phyloP scores from a whole-genome alignment of 92 coral and sea anemone genomes.

The Porites divaricata region DNA sequence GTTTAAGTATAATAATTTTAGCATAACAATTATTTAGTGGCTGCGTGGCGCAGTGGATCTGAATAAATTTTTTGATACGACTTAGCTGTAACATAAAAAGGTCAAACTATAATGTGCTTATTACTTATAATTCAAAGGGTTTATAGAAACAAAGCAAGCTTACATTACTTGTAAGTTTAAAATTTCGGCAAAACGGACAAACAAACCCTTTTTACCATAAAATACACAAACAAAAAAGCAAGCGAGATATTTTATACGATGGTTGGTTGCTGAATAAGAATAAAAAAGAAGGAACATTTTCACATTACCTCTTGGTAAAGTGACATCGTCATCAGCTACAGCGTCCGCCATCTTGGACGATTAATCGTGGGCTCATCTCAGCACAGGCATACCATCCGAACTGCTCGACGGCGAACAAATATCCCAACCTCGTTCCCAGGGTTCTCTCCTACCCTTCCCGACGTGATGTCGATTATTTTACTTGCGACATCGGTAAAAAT shows the following conservation, averaged over 20 bases:
- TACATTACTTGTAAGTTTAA: not conserved
- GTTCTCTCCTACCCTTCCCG: too few species aligned
- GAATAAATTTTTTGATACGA: too few species aligned
- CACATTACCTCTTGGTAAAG: constrained; percentile 92
- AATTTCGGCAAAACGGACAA: not conserved
- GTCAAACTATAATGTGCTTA: too few species aligned
- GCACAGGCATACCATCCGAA: too few species aligned
- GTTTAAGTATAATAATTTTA: too few species aligned
- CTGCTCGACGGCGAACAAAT: too few species aligned
- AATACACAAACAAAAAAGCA: not conserved
- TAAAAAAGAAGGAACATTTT: not conserved
- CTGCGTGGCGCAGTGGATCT: too few species aligned
- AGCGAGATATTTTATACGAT: not conserved
- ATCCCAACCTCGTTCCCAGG: too few species aligned
- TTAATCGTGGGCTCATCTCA: constrained; percentile 13
- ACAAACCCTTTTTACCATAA: not conserved
- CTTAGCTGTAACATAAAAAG: too few species aligned
- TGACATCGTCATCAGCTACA: constrained; percentile 93
- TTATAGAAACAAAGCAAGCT: not conserved
- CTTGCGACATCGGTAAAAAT: too few species aligned
- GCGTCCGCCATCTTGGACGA: constrained; percentile 97
- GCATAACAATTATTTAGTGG: too few species aligned
- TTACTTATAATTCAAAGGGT: not conserved
- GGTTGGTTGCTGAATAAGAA: not conserved
- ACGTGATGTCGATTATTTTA: too few species aligned